Evolutionary conservation across 2,888 invertebrate species (phyloP).

Genomic region (Drosophila mimetica): DNA sequence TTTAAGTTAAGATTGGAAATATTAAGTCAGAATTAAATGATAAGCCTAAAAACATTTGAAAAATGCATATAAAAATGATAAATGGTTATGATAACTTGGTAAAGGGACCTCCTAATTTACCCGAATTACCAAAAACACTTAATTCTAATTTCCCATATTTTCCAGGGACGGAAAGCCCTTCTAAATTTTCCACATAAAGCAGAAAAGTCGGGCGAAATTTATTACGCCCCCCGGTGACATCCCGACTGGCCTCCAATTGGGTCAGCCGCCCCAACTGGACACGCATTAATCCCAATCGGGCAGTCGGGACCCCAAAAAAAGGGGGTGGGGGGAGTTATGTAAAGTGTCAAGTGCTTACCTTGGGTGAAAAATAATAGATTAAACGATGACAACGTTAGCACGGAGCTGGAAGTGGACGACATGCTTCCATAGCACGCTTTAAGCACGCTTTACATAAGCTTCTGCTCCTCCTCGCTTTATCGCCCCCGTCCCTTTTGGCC

Average conservation of each 20-base stretch:
- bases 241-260: constrained; percentile 21
- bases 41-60: too few relatives aligned
- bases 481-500: constrained; percentile 15
- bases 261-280: constrained; percentile 20
- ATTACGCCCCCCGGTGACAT: constrained; percentile 13
- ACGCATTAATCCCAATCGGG: constrained; percentile 17
- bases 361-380: constrained; percentile 85
- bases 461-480: constrained; percentile 16
- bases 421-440: constrained; percentile 84
- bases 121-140: constrained; percentile 10
- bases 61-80: too few relatives aligned
- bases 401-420: constrained; percentile 84
- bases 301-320: background rate
- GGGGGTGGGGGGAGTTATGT: constrained; percentile 33
- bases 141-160: constrained; percentile 5
- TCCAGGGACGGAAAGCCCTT: constrained; percentile 2
- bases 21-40: too few relatives aligned
- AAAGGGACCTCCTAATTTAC: background rate
- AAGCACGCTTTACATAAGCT: constrained; percentile 81
- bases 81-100: too few relatives aligned
- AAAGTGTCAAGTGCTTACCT: constrained; percentile 75
- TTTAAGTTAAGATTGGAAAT: too few relatives aligned
- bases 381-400: constrained; percentile 84
- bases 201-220: constrained; percentile 12
- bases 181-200: constrained; percentile 17